Percentiles rank a stretch among this genome's conserved stretches.
phyloP scores from a whole-genome alignment of 2,113 vertebrate genomes.

The Nymphicus hollandicus region DNA sequence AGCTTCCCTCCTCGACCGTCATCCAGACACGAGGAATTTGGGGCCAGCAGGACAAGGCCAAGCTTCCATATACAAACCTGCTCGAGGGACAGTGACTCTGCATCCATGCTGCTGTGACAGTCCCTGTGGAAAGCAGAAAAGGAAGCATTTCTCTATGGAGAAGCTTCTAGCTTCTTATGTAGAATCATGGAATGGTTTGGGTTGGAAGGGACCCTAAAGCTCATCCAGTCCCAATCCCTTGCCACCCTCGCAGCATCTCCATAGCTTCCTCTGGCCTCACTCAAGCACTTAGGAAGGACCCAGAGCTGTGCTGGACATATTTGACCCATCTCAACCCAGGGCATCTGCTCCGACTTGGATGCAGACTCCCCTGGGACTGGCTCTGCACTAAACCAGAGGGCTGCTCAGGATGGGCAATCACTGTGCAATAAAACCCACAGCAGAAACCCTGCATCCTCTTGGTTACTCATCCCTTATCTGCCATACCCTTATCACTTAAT shows the following conservation, averaged over 20 bases:
- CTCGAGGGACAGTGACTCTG: accelerated
- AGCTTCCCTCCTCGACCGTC: background rate
- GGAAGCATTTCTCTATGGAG: background rate
- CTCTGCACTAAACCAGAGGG: background rate
- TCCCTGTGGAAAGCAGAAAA: accelerated
- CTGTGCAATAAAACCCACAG: background rate
- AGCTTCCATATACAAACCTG: background rate
- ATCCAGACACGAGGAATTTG: background rate
- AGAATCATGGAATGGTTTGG: background rate
- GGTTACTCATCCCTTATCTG: background rate
- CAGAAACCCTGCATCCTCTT: background rate
- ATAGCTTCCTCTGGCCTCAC: background rate
- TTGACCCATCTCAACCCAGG: background rate
- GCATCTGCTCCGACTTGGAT: background rate
- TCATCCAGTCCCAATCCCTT: background rate
- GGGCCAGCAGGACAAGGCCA: background rate
- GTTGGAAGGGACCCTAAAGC: background rate
- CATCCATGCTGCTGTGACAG: accelerated
- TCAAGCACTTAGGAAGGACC: background rate
- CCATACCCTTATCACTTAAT: background rate
- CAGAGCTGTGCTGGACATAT: accelerated
- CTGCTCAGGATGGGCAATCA: accelerated
- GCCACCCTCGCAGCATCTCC: background rate
- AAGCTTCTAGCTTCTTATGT: background rate
- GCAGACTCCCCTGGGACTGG: background rate